phyloP scores from a whole-genome alignment of 1,140 invertebrate species.

The Melanaphis sacchari region DNA sequence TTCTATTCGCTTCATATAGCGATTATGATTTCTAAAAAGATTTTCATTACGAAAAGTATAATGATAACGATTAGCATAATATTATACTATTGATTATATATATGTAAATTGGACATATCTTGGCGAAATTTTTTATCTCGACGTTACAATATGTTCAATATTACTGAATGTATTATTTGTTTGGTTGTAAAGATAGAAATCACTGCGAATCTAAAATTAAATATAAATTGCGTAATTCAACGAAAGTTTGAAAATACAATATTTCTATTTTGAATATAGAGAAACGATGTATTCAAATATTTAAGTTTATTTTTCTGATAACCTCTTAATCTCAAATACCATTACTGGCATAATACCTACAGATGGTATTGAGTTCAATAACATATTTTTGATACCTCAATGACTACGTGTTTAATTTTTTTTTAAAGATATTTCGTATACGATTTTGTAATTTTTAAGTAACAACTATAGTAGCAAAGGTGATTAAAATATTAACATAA shows the following conservation, averaged over 20 bases:
- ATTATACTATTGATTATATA: neutral
- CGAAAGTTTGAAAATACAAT: neutral
- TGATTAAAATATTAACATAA: neutral
- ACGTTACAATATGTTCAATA: neutral
- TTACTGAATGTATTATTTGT: neutral
- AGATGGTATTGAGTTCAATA: neutral
- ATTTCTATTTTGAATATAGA: neutral
- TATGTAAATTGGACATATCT: neutral
- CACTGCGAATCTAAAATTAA: neutral
- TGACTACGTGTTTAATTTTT: neutral
- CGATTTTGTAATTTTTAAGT: neutral
- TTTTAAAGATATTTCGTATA: neutral
- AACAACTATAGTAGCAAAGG: neutral
- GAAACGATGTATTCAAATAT: neutral
- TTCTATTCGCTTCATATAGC: neutral
- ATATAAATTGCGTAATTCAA: neutral
- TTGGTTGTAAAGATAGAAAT: neutral
- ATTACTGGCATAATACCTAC: neutral
- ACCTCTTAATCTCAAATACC: neutral
- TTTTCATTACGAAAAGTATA: no score
- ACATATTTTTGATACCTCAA: neutral
- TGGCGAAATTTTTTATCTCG: neutral
- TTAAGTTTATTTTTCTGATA: neutral
- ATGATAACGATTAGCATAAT: neutral
- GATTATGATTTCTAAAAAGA: neutral